phyloP scores from a whole-genome alignment of 2,113 vertebrate genomes.

The Strigops habroptila region DNA sequence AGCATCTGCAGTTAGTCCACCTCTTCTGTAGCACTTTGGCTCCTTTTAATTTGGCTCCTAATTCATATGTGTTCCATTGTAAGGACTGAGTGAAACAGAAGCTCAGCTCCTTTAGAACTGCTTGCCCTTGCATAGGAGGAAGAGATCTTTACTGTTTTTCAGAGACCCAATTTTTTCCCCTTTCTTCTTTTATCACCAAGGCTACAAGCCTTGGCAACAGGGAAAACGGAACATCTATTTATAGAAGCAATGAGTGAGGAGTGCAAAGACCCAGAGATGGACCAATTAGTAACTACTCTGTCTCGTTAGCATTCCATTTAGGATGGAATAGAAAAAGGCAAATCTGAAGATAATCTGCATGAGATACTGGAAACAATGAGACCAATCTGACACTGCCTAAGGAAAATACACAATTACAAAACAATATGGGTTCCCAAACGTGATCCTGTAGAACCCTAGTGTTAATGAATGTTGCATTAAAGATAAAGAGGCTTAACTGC shows the following conservation, averaged over 20 bases:
- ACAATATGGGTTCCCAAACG: constrained; percentile 35
- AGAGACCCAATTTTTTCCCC: neutral
- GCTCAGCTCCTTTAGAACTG: neutral
- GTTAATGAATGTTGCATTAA: constrained; percentile 1
- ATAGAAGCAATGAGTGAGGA: constrained; percentile 40
- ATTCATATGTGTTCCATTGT: neutral
- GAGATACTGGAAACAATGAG: constrained; percentile 19
- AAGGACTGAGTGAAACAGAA: neutral
- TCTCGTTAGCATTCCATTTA: constrained; percentile 13
- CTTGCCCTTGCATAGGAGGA: neutral
- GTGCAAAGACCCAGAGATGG: constrained; percentile 43
- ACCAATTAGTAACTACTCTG: constrained; percentile 42
- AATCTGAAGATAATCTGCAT: constrained; percentile 27
- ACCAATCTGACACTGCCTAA: neutral
- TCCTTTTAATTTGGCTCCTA: neutral
- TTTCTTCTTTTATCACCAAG: constrained; percentile 58
- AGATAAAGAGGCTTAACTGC: constrained; percentile 37
- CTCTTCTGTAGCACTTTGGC: neutral
- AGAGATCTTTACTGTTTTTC: neutral
- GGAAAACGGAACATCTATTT: constrained; percentile 53
- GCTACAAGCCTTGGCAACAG: constrained; percentile 61
- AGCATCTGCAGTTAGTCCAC: neutral
- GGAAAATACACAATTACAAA: constrained; percentile 39
- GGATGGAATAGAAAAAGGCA: constrained; percentile 20
- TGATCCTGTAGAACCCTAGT: neutral